Evolutionary conservation across 53 echinoderm and acorn worm genomes (phyloP).

Genomic region (Echinometra lucunter): DNA sequence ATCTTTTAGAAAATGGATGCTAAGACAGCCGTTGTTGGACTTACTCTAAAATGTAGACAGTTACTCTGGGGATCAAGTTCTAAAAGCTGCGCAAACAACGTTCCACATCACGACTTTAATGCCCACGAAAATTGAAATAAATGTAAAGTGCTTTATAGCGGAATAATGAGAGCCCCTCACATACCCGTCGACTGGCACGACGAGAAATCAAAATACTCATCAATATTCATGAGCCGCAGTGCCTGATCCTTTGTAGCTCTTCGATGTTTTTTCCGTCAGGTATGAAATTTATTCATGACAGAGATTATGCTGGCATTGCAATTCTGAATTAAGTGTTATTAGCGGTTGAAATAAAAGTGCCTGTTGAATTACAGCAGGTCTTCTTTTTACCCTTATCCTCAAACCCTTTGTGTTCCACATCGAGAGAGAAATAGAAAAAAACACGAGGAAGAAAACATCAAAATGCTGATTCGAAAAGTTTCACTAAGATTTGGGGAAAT

Average conservation of each 20-base stretch:
- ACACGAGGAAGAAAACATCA: background rate
- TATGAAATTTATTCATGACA: slow-evolving; percentile 60
- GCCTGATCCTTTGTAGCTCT: slow-evolving; percentile 16
- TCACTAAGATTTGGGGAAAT: slow-evolving; percentile 1
- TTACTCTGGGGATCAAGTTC: background rate
- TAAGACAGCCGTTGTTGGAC: background rate
- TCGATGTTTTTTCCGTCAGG: slow-evolving; percentile 6
- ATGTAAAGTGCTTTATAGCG: background rate
- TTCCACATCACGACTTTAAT: slow-evolving; percentile 25
- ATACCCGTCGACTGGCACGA: slow-evolving; percentile 7
- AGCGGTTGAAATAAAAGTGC: slow-evolving; percentile 69
- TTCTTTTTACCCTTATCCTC: background rate
- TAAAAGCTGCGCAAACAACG: slow-evolving; percentile 36
- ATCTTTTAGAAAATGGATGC: slow-evolving; percentile 24
- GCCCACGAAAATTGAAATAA: slow-evolving; percentile 48
- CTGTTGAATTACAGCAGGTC: slow-evolving; percentile 12
- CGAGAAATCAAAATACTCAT: slow-evolving; percentile 43
- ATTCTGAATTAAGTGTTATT: slow-evolving; percentile 54
- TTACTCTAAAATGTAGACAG: slow-evolving; percentile 25
- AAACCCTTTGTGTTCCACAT: slow-evolving; percentile 8
- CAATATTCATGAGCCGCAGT: slow-evolving; percentile 53
- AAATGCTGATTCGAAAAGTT: slow-evolving; percentile 32
- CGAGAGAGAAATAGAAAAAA: background rate
- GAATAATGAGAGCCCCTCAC: slow-evolving; percentile 20
- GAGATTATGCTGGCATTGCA: slow-evolving; percentile 21